A percentile compares a stretch with the other conserved stretches of the same genome.
phyloP scores from a whole-genome alignment of 2,113 vertebrate genomes.

The Etheostoma cragini region DNA sequence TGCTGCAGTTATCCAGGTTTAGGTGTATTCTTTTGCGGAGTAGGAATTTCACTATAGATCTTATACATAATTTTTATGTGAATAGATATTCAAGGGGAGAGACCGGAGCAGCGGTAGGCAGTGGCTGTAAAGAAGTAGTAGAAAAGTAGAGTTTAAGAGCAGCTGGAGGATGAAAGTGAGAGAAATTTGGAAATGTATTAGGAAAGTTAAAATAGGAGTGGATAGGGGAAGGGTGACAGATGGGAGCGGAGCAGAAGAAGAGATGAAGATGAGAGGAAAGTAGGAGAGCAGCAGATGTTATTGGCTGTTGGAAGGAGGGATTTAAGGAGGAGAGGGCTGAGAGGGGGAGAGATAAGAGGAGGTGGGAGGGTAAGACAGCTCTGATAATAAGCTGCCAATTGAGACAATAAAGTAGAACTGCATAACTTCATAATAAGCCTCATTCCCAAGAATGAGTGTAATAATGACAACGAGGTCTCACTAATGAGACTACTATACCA shows the following conservation, averaged over 20 bases:
- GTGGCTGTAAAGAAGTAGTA: neutral
- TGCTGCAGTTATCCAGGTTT: neutral
- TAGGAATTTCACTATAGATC: neutral
- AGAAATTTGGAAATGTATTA: slow-evolving; percentile 1
- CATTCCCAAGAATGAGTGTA: slow-evolving; percentile 48
- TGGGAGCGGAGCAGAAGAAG: slow-evolving; percentile 3
- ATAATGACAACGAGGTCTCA: slow-evolving; percentile 31
- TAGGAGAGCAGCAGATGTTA: slow-evolving; percentile 13
- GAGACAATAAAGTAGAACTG: slow-evolving; percentile 64
- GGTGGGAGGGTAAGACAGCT: slow-evolving; percentile 36
- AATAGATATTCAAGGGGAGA: neutral
- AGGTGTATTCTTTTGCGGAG: neutral
- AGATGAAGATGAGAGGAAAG: slow-evolving; percentile 27
- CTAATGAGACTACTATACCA: slow-evolving; percentile 45
- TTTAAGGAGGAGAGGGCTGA: slow-evolving; percentile 12
- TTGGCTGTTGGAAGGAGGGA: neutral
- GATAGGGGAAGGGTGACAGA: neutral
- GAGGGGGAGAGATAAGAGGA: slow-evolving; percentile 1
- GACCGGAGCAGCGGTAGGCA: fast-evolving
- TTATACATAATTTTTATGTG: neutral
- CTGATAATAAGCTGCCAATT: slow-evolving; percentile 64
- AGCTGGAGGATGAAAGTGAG: neutral
- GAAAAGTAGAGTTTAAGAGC: neutral
- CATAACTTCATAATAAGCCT: slow-evolving; percentile 65
- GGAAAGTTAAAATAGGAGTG: neutral